These are phyloP conservation scores for Drosophila falleni DNA, from an alignment of 2,888 invertebrate genomes.

Conservation along the genomic window DNA sequence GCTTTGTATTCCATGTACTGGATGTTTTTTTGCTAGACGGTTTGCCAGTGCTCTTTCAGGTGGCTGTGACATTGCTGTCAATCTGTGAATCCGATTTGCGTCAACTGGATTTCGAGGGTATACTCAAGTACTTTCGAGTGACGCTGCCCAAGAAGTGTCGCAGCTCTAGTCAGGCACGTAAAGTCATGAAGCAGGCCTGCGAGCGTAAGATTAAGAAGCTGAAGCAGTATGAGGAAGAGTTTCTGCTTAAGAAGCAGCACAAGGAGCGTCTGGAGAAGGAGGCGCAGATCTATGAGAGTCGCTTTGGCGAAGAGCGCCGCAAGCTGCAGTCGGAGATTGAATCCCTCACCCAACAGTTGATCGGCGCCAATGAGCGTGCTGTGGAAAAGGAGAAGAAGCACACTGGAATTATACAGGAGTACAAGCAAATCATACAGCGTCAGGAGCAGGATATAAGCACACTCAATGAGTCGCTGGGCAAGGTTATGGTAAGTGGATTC, in stretches of 20 bases:
- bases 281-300: slow-evolving; percentile 90
- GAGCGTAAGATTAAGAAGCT: slow-evolving; percentile 96
- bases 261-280: slow-evolving; percentile 88
- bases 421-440: slow-evolving; percentile 95
- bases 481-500: slow-evolving; percentile 87
- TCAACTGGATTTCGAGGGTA: slow-evolving; percentile 98
- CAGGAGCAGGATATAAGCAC: slow-evolving; percentile 92
- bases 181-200: slow-evolving; percentile 95
- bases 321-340: slow-evolving; percentile 85
- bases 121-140: slow-evolving; percentile 98
- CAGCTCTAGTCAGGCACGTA: slow-evolving; percentile 94
- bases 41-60: slow-evolving; percentile 97
- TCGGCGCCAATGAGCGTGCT: slow-evolving; percentile 90
- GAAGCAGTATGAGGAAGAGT: slow-evolving; percentile 97
- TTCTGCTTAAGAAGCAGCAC: slow-evolving; percentile 90
- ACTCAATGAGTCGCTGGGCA: slow-evolving; percentile 87
- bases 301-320: slow-evolving; percentile 86
- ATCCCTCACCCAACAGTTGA: slow-evolving; percentile 91
- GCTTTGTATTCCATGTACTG: slow-evolving; percentile 97
- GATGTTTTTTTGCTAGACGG: slow-evolving; percentile 98
- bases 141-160: slow-evolving; percentile 98
- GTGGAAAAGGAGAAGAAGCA: slow-evolving; percentile 91
- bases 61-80: slow-evolving; percentile 96
- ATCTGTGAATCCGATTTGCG: slow-evolving; percentile 96
- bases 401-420: slow-evolving; percentile 94